These are phyloP conservation scores for Sinodicranocentrus sp. DNA, from an alignment of 2,888 invertebrate genomes.

Conservation along the genomic window DNA sequence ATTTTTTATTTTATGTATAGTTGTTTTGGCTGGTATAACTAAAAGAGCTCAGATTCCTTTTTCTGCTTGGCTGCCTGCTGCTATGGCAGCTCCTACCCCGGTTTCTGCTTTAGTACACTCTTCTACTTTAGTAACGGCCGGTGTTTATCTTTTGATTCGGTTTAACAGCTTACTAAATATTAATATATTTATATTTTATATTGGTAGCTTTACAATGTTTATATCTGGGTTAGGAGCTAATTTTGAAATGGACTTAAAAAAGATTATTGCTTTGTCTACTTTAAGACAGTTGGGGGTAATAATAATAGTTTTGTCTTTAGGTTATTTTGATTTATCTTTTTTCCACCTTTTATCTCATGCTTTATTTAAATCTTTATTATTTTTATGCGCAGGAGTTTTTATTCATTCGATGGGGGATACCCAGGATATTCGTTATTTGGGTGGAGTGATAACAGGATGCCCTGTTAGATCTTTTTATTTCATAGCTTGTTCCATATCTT, in stretches of 20 bases:
- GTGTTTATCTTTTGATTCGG: slow-evolving; percentile 86
- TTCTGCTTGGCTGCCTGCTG: slow-evolving; percentile 87
- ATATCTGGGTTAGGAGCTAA: slow-evolving; percentile 78
- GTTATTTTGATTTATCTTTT: slow-evolving; percentile 82
- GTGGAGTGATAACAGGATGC: slow-evolving; percentile 80
- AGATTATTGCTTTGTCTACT: slow-evolving; percentile 88
- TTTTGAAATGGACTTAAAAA: slow-evolving; percentile 83
- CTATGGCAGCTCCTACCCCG: slow-evolving; percentile 88
- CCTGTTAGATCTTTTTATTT: slow-evolving; percentile 81
- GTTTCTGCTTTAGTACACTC: slow-evolving; percentile 89
- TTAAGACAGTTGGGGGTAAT: slow-evolving; percentile 88
- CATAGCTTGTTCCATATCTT: slow-evolving; percentile 82
- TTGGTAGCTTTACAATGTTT: slow-evolving; percentile 78
- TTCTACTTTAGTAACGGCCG: slow-evolving; percentile 88
- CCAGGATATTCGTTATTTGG: slow-evolving; percentile 85
- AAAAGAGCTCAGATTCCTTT: slow-evolving; percentile 91
- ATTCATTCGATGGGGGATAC: slow-evolving; percentile 83
- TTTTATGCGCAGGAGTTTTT: slow-evolving; percentile 85
- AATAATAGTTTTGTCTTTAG: slow-evolving; percentile 83
- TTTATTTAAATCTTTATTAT: slow-evolving; percentile 87
- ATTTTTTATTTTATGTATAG: slow-evolving; percentile 79
- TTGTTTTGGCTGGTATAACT: slow-evolving; percentile 82
- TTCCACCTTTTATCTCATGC: slow-evolving; percentile 87
- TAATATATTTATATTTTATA: slow-evolving; percentile 81
- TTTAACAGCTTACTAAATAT: slow-evolving; percentile 82